Evolutionary conservation across 2,888 invertebrate species (phyloP), one percentile per base, ranked within the genome.

Genomic region (Micoletzkya japonica): DNA sequence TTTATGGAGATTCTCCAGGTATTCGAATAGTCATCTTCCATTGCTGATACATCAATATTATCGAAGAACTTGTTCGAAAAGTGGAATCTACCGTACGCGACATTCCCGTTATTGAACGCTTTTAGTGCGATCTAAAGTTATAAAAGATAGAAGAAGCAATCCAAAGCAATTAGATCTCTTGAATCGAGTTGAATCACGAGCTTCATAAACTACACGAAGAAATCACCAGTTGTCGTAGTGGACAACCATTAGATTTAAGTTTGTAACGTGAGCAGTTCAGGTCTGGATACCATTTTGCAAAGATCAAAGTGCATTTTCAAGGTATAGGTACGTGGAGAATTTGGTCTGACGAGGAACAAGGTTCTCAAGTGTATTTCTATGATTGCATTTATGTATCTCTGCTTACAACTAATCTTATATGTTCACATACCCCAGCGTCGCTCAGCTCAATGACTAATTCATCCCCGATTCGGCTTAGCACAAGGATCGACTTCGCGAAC

Each of bases 1-100:
- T 63, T 63, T 50, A 63, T 63, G 6, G 63, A 63, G 14, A 63
- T 63, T 32, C 39, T 49, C 24, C 63, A 63, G 34, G 32, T 63
- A 20, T 24, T 63, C 24, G 30, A 28, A 4, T 6, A n/a, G 7
- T 20, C 26, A 4, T 10, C 32, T 26, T 50, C n/a, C 32, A 50
- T n/a, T n/a, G n/a, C 49, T 10, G 50, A 44, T 14, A 63, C 50
- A 24, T 63, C 63, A 24, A 63, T 50, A 24, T 49, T 32, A 32
- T 49, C 49, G 50, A 63, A 63, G 32, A 63, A 63, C 26, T 30
- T 28, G 30, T 30, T 20, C 6, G 63, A 30, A 34, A 63, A 63
- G 34, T 63, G 63, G 24, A 50, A 63, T 28, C n/a, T 50, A n/a
- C 49, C 63, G 28, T 63, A 63, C 6, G 63, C 63, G 24, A 32